A percentile compares a stretch with the other conserved stretches of the same genome.
Conservation (phyloP, 1,140 invertebrate species). For the Drosophila cardini region DNA sequence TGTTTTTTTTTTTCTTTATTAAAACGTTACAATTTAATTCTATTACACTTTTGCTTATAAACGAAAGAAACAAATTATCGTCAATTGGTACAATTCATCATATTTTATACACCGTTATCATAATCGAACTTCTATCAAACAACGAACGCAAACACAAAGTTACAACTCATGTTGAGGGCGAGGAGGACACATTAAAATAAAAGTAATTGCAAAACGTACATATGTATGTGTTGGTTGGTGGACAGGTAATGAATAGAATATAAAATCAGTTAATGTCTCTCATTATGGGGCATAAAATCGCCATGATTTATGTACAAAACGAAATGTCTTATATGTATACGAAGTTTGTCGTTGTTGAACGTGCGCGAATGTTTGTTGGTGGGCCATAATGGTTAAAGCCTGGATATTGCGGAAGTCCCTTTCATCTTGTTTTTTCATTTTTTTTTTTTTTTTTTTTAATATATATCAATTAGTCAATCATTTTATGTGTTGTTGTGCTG, state of each 20-base stretch:
- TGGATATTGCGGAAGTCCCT: constrained; percentile 76
- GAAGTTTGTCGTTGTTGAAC: constrained; percentile 72
- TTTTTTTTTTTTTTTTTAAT: not conserved
- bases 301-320: constrained; percentile 75
- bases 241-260: constrained; percentile 59
- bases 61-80: constrained; percentile 83
- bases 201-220: constrained; percentile 53
- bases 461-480: constrained; percentile 67
- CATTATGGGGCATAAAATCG: constrained; percentile 53
- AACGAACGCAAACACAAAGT: constrained; percentile 77
- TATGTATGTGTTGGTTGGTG: constrained; percentile 35
- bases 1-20: constrained; percentile 67
- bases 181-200: constrained; percentile 62
- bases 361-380: constrained; percentile 70
- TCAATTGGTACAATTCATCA: constrained; percentile 81
- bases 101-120: constrained; percentile 79
- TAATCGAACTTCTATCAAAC: constrained; percentile 73
- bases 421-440: constrained; percentile 11
- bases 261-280: constrained; percentile 80
- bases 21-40: constrained; percentile 82
- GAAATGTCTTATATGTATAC: constrained; percentile 66
- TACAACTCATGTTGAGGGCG: constrained; percentile 67
- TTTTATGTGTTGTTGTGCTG: constrained; percentile 50
- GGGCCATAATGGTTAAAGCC: constrained; percentile 48
- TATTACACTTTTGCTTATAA: constrained; percentile 84